phyloP scores from a whole-genome alignment of 2,797 vertebrate species.

The Capromys pilorides region DNA sequence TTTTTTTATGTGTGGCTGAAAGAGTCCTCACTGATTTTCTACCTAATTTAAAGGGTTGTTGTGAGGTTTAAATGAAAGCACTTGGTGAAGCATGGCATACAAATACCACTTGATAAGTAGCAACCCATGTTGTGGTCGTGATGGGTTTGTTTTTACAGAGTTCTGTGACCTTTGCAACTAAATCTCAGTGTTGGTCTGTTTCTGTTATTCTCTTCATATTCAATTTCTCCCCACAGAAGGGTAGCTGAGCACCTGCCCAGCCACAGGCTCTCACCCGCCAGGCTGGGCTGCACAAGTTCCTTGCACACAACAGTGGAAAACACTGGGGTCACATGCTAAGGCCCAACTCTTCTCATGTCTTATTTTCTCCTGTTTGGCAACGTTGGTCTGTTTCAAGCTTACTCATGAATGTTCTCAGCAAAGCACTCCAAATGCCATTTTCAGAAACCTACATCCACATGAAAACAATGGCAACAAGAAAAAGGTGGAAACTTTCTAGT shows the following conservation, averaged over 20 bases:
- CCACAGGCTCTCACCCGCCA: neutral
- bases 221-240: neutral
- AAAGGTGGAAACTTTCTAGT: slow-evolving; percentile 60
- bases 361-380: neutral
- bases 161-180: neutral
- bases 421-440: slow-evolving; percentile 34
- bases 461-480: slow-evolving; percentile 49
- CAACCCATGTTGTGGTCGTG: neutral
- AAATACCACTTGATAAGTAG: neutral
- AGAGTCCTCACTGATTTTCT: neutral
- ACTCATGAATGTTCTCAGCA: neutral
- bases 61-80: slow-evolving; percentile 21
- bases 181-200: neutral
- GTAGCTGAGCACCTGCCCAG: neutral
- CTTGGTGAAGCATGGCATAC: neutral
- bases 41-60: neutral
- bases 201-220: neutral
- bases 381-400: neutral
- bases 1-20: neutral
- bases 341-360: neutral
- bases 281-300: neutral
- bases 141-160: neutral
- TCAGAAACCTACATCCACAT: neutral
- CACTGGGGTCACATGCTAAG: rapidly evolving
- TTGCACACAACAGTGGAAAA: rapidly evolving